phyloP scores from a whole-genome alignment of 2,888 invertebrate genomes.

The Gymnocheta viridis region DNA sequence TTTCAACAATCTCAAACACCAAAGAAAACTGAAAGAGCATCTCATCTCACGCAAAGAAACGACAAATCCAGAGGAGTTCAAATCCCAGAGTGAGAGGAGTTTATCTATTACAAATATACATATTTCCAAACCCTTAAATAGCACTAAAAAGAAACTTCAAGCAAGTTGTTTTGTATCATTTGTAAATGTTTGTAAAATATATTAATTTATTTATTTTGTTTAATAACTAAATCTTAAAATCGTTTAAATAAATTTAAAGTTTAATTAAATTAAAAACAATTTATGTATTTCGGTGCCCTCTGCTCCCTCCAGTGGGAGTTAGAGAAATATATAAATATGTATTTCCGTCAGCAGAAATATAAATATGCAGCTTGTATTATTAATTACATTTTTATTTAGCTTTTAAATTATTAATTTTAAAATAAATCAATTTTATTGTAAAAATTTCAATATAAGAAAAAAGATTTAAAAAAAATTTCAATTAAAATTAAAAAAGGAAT shows the following conservation, averaged over 20 bases:
- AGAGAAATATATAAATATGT: too few species aligned
- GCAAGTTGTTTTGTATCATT: neutral
- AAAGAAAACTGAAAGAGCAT: slow-evolving; percentile 24
- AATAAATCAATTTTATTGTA: slow-evolving; percentile 41
- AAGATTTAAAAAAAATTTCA: slow-evolving; percentile 23
- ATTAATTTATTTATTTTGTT: slow-evolving; percentile 55
- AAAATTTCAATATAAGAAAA: slow-evolving; percentile 30
- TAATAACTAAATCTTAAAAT: slow-evolving; percentile 1
- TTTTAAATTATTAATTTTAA: slow-evolving; percentile 38
- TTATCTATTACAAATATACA: neutral
- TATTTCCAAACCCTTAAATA: neutral
- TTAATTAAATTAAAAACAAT: slow-evolving; percentile 1
- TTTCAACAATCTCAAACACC: slow-evolving; percentile 27
- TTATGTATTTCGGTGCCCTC: neutral
- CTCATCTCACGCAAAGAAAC: neutral
- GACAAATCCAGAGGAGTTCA: neutral
- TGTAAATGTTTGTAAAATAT: slow-evolving; percentile 64
- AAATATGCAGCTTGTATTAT: neutral
- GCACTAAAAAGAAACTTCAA: neutral
- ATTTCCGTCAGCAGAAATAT: too few species aligned
- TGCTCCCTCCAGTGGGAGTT: too few species aligned
- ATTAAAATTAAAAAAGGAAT: slow-evolving; percentile 11
- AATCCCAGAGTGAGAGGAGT: neutral
- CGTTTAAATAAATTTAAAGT: neutral
- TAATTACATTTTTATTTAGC: slow-evolving; percentile 32